Conservation (phyloP, 2,888 invertebrate species). For the Glaucopsyche alexis region DNA sequence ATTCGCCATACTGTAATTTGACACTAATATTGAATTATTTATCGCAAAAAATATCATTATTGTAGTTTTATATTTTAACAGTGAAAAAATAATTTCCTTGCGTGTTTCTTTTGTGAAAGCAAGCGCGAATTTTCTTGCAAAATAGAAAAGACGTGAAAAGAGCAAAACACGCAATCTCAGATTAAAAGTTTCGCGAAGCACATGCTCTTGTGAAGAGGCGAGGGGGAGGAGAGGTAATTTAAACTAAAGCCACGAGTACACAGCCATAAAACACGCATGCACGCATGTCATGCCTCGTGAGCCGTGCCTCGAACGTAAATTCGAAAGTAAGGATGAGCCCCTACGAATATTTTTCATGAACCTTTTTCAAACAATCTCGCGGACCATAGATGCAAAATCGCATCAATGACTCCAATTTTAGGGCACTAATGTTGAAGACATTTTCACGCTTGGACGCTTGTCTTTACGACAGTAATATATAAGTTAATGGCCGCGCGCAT, state of each 20-base stretch:
- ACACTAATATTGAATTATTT: background rate
- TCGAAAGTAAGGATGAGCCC: too few relatives aligned
- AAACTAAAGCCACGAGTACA: slow-evolving; percentile 32
- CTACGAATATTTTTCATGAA: too few relatives aligned
- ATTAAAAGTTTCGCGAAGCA: slow-evolving; percentile 28
- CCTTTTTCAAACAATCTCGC: too few relatives aligned
- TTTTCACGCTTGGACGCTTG: too few relatives aligned
- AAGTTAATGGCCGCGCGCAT: background rate
- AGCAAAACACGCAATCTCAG: slow-evolving; percentile 24
- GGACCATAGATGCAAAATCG: too few relatives aligned
- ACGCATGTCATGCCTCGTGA: slow-evolving; percentile 40
- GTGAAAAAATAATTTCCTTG: background rate
- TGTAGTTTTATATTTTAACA: background rate
- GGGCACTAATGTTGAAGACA: too few relatives aligned
- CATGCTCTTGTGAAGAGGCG: slow-evolving; percentile 17
- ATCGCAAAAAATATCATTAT: background rate
- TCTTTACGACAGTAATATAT: background rate
- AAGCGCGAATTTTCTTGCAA: background rate
- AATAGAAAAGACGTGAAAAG: slow-evolving; percentile 31
- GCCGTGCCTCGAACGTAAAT: slow-evolving; percentile 23
- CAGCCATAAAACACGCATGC: slow-evolving; percentile 42
- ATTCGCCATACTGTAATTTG: too few relatives aligned
- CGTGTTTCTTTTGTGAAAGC: slow-evolving; percentile 3
- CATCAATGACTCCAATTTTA: too few relatives aligned
- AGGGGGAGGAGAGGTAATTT: slow-evolving; percentile 24